phyloP scores from a whole-genome alignment of 2,113 vertebrate species.

The Dermatemys mawii region DNA sequence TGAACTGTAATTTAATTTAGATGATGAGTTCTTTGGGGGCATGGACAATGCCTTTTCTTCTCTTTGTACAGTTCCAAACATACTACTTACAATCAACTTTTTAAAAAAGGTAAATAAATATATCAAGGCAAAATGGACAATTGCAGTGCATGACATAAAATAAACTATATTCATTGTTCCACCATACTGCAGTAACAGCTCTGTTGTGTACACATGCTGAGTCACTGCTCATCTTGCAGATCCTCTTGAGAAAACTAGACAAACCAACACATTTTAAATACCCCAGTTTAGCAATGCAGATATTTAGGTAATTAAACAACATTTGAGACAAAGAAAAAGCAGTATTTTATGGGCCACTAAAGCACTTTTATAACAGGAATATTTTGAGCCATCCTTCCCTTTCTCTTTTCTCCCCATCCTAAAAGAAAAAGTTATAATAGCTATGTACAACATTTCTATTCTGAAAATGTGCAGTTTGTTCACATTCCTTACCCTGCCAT shows the following conservation, averaged over 20 bases:
- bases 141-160: rapidly evolving
- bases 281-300: neutral
- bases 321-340: neutral
- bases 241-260: neutral
- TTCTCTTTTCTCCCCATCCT: neutral
- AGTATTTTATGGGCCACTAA: neutral
- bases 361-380: neutral
- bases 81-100: neutral
- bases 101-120: neutral
- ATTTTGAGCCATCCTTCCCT: neutral
- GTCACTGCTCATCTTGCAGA: neutral
- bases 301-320: neutral
- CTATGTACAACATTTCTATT: neutral
- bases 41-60: neutral
- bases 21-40: rapidly evolving
- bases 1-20: neutral
- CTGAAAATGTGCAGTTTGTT: rapidly evolving
- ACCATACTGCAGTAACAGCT: neutral
- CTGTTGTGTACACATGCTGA: neutral
- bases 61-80: rapidly evolving
- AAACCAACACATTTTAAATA: neutral
- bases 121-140: neutral
- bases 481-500: neutral
- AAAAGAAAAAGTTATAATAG: neutral
- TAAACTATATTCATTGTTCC: neutral